These are phyloP conservation scores for Hyperoplus lanceolatus DNA, from an alignment of 2,797 vertebrate species.

Conservation along the genomic window DNA sequence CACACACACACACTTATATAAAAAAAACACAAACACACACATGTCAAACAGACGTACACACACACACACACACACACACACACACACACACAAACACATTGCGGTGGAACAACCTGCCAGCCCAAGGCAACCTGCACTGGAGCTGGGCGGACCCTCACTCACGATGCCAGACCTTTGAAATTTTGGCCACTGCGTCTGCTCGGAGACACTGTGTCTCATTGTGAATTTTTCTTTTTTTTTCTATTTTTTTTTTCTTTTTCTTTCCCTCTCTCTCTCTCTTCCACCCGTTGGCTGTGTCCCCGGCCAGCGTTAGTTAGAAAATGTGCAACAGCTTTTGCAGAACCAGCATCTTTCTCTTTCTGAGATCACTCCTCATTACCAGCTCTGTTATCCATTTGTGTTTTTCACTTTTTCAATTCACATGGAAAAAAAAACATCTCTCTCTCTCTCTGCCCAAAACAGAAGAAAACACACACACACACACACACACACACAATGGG, in stretches of 20 bases:
- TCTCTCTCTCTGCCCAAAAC: slow-evolving; percentile 21
- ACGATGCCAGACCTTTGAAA: slow-evolving; percentile 73
- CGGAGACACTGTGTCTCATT: slow-evolving; percentile 78
- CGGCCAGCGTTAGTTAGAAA: slow-evolving; percentile 61
- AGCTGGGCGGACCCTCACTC: slow-evolving; percentile 72
- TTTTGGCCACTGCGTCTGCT: slow-evolving; percentile 70
- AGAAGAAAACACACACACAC: background rate
- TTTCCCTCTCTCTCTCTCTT: too few species aligned
- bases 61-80: background rate
- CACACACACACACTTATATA: too few species aligned
- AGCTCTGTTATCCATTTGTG: slow-evolving; percentile 59
- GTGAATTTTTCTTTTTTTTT: slow-evolving; percentile 48
- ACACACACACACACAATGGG: slow-evolving; percentile 35
- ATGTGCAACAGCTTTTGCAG: slow-evolving; percentile 70
- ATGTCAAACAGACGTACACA: too few species aligned
- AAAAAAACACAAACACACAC: too few species aligned
- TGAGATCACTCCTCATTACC: slow-evolving; percentile 50
- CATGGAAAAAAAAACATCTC: slow-evolving; percentile 14
- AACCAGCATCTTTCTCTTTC: slow-evolving; percentile 67
- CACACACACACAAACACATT: slow-evolving; percentile 37
- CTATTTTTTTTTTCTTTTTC: too few species aligned
- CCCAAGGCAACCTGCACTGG: slow-evolving; percentile 74
- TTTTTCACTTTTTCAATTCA: slow-evolving; percentile 27
- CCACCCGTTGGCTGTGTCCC: slow-evolving; percentile 55
- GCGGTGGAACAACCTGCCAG: slow-evolving; percentile 76